Conservation (phyloP, 1,140 invertebrate species). For the Brachionus rubens region DNA sequence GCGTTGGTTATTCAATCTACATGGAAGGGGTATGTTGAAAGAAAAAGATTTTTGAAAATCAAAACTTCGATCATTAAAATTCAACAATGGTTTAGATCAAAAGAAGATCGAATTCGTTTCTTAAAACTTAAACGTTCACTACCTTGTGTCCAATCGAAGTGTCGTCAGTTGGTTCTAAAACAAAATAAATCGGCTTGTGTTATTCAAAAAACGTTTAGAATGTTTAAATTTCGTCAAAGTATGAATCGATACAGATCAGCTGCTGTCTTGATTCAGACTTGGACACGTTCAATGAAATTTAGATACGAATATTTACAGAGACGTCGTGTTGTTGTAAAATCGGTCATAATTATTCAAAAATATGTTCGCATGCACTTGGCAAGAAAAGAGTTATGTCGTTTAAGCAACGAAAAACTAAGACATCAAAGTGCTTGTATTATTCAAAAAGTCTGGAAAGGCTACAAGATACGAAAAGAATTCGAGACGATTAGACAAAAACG, state of each 20-base stretch:
- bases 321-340: neutral
- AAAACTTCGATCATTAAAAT: neutral
- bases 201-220: neutral
- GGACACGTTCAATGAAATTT: constrained; percentile 21
- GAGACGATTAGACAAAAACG: neutral
- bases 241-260: neutral
- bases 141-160: neutral
- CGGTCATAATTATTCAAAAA: constrained; percentile 3
- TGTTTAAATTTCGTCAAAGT: constrained; percentile 11
- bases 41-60: neutral
- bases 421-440: neutral
- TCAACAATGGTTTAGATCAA: neutral
- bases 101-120: neutral
- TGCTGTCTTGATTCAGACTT: constrained; percentile 15
- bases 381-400: neutral
- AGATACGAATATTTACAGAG: constrained; percentile 22
- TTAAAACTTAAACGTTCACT: constrained; percentile 23
- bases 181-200: neutral
- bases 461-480: neutral
- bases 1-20: neutral
- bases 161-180: neutral
- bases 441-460: constrained; percentile 15
- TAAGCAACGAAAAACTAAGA: neutral
- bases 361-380: neutral
- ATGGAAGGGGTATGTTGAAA: neutral